These are phyloP conservation scores for Drosophila melanosoma DNA, from an alignment of 2,888 invertebrate genomes.

Conservation along the genomic window DNA sequence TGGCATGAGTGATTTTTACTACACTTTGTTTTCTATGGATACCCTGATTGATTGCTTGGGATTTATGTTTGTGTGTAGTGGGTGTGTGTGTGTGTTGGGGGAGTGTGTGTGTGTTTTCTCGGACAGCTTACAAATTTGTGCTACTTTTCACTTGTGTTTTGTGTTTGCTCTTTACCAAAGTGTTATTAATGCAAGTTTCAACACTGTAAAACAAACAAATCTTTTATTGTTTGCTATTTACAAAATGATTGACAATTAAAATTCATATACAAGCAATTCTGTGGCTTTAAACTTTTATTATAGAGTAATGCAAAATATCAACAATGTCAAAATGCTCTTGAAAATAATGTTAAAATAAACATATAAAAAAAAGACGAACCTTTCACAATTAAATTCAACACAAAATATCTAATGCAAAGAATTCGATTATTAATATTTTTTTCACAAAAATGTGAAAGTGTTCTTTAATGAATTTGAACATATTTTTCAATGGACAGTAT, in stretches of 20 bases:
- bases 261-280: constrained; percentile 1
- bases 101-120: constrained; percentile 14
- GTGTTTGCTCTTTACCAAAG: constrained; percentile 33
- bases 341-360: neutral
- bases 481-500: neutral
- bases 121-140: constrained; percentile 53
- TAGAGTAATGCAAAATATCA: neutral
- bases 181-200: constrained; percentile 45
- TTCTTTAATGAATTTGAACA: neutral
- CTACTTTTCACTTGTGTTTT: constrained; percentile 59
- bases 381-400: neutral
- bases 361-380: neutral
- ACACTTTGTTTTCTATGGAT: constrained; percentile 23
- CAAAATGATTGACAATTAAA: constrained; percentile 31
- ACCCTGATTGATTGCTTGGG: constrained; percentile 68
- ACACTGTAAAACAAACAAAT: constrained; percentile 27
- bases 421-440: neutral
- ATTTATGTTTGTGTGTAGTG: constrained; percentile 40
- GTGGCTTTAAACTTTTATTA: neutral
- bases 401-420: neutral
- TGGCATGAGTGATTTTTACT: constrained; percentile 76
- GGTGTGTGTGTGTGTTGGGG: constrained; percentile 18
- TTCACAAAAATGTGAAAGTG: neutral
- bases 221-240: constrained; percentile 1
- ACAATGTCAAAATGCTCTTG: neutral